Evolutionary conservation across 2,888 invertebrate species (phyloP).

Genomic region (Cerastis leucographa): DNA sequence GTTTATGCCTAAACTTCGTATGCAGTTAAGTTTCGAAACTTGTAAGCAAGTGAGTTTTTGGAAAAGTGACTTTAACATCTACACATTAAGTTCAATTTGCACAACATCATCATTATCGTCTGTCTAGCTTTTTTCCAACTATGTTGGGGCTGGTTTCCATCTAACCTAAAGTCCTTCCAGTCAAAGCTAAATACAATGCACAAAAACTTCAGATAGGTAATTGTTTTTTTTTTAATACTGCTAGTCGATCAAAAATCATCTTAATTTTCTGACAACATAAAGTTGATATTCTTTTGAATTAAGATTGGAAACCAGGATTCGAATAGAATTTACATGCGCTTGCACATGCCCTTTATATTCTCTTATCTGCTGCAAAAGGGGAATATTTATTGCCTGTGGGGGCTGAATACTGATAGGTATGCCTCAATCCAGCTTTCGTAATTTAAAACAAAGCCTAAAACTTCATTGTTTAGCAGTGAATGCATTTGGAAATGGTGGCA

Average conservation of each 20-base stretch:
- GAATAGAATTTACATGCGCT: constrained; percentile 28
- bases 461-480: constrained; percentile 1
- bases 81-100: not conserved
- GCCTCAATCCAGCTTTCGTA: constrained; percentile 19
- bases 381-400: constrained; percentile 56
- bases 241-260: not conserved
- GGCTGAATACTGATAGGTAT: constrained; percentile 49
- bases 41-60: not conserved
- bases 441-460: constrained; percentile 20
- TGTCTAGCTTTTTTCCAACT: not conserved
- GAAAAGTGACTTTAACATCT: not conserved
- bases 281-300: not conserved
- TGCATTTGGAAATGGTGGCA: not conserved
- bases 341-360: constrained; percentile 28
- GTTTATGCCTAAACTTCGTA: constrained; percentile 53
- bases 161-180: not conserved
- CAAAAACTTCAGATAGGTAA: not conserved
- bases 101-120: not conserved
- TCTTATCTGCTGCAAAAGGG: constrained; percentile 40
- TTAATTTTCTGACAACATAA: not conserved
- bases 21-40: not conserved
- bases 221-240: not conserved
- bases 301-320: not conserved
- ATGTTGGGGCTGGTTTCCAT: not conserved
- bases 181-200: rapidly evolving